Base-by-base conservation (phyloP, 1,140 invertebrate genomes). In the Paralvinella palmiformis region DNA sequence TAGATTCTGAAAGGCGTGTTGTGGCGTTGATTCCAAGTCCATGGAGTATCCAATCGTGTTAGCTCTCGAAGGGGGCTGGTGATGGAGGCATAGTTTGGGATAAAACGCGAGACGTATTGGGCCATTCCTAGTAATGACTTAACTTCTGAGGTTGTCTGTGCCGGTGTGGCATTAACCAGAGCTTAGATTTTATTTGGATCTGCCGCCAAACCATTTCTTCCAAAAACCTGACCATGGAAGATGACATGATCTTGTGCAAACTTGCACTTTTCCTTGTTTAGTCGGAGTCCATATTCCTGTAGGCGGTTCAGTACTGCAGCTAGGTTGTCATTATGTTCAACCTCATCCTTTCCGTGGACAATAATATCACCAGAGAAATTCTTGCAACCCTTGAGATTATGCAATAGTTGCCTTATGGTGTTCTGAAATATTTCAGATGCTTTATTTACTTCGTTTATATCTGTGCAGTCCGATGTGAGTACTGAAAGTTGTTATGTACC, bases 331-430 rank as follows among this genome's bases (percentile, higher is more conserved):
- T 70, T 63, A 48, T 70, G 69, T 56, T 70, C 68, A 32, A 52
- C 44, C n/a, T 41, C 17, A 29, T 50, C 56, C 53, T 58, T 65
- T n/a, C 68, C 68, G 33, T 48, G 50, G 10, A 71, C 58, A 7
- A 71, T 27, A 22, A 70, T 70, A 35, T 71, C 69, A 53, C 70
- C 68, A n/a, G n/a, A n/a, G n/a, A n/a, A n/a, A n/a, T n/a, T n/a
- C n/a, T n/a, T n/a, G n/a, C n/a, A n/a, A n/a, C n/a, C n/a, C n/a
- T n/a, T n/a, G n/a, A n/a, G n/a, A n/a, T n/a, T n/a, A n/a, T n/a
- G n/a, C n/a, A n/a, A n/a, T n/a, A n/a, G n/a, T n/a, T n/a, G n/a
- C n/a, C n/a, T n/a, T n/a, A n/a, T 56, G 50, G 50, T 27, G 50
- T 56, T 56, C 31, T 56, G 53, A 56, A 56, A 56, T 24, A 56